phyloP scores from a whole-genome alignment of 2,797 vertebrate species.

The Champsocephalus esox region DNA sequence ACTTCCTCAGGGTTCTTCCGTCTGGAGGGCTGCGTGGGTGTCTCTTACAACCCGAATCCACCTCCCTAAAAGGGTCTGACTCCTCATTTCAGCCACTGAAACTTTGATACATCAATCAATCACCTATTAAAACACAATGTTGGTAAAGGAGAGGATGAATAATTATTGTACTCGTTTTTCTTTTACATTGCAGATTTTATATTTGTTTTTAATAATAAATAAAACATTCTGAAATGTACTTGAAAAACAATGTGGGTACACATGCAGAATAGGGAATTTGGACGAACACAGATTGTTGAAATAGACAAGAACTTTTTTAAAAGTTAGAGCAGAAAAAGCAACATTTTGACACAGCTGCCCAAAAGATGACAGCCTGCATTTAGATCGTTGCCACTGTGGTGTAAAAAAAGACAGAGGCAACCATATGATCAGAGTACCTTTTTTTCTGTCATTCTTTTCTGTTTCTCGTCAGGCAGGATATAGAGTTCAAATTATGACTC shows the following conservation, averaged over 20 bases:
- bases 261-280: constrained; percentile 22
- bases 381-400: constrained; percentile 52
- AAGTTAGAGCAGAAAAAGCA: constrained; percentile 29
- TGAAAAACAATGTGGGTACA: neutral
- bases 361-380: constrained; percentile 42
- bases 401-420: constrained; percentile 53
- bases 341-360: constrained; percentile 41
- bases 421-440: constrained; percentile 35
- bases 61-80: constrained; percentile 69
- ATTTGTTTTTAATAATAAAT: constrained; percentile 18
- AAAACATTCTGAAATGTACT: constrained; percentile 13
- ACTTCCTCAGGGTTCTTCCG: constrained; percentile 78
- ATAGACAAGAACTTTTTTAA: constrained; percentile 29
- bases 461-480: constrained; percentile 62
- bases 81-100: constrained; percentile 66
- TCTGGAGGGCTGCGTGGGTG: constrained; percentile 64
- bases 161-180: constrained; percentile 5
- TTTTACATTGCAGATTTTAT: neutral
- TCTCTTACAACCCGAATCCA: constrained; percentile 67
- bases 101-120: constrained; percentile 51
- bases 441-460: constrained; percentile 45
- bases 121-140: constrained; percentile 37
- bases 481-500: constrained; percentile 64
- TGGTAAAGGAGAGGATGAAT: constrained; percentile 13
- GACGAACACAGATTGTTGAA: constrained; percentile 22